phyloP scores from a whole-genome alignment of 2,888 invertebrate genomes.

The Andrena hattorfiana region DNA sequence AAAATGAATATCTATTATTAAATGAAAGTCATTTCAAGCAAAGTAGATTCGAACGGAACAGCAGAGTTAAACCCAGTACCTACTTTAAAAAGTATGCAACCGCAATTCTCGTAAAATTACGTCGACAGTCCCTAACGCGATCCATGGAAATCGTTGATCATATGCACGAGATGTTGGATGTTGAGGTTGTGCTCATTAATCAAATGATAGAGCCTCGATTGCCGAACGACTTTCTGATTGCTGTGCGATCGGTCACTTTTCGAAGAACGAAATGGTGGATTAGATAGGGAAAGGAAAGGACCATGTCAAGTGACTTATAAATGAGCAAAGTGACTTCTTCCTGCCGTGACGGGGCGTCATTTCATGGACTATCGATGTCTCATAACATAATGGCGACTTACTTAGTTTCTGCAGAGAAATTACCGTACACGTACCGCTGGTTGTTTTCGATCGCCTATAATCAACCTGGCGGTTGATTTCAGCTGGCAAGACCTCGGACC shows the following conservation, averaged over 20 bases:
- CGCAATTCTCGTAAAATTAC: background rate
- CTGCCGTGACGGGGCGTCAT: constrained; percentile 43
- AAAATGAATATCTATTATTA: too few relatives aligned
- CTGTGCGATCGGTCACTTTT: constrained; percentile 10
- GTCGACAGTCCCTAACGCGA: background rate
- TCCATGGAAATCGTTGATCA: constrained; percentile 9
- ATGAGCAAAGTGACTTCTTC: constrained; percentile 46
- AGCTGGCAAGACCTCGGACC: background rate
- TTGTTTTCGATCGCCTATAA: constrained; percentile 33
- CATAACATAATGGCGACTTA: constrained; percentile 40
- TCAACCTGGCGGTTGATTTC: constrained; percentile 51
- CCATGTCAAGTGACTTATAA: constrained; percentile 1
- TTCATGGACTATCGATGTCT: constrained; percentile 22
- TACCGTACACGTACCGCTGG: background rate
- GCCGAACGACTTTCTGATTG: constrained; percentile 33
- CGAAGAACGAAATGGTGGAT: constrained; percentile 18
- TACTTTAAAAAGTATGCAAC: background rate
- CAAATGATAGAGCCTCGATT: constrained; percentile 15
- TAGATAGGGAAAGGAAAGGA: background rate
- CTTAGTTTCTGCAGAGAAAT: constrained; percentile 33
- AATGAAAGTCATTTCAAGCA: too few relatives aligned
- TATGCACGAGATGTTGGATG: background rate
- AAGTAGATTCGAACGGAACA: too few relatives aligned
- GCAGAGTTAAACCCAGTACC: too few relatives aligned
- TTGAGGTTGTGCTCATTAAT: constrained; percentile 49